Evolutionary conservation across 2,113 vertebrate genomes (phyloP), one percentile per base, ranked within the genome.

Genomic region (Anoura caudifer): DNA sequence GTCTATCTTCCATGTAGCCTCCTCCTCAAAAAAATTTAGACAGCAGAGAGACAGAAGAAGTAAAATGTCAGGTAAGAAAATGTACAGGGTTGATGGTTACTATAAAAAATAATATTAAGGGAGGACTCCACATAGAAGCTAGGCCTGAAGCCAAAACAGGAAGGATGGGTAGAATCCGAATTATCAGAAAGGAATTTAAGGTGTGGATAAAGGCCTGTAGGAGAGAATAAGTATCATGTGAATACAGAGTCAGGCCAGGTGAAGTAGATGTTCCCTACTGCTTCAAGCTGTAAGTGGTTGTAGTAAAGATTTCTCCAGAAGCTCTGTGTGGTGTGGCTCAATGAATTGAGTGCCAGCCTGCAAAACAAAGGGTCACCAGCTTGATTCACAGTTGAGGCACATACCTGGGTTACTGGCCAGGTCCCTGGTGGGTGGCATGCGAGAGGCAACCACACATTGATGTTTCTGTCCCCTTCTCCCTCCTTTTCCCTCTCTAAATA

Each of bases 51-150:
- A 56, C 3, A 92, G 22, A 65, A 83, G 28, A 91, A 82, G 38
- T 83, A 85, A 95, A 87, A 97, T 80, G 22, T 79, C 43, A 95
- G 43, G 22, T 70, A 86, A 63, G 26, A 89, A 91, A 41, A 93
- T 45, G 26, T 61, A 75, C 4, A 95, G 70, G 9, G 69, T 82
- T 91, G 54, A 65, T 41, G 2, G n/a, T 59, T 85, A 69, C 20
- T 83, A 86, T 61, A 38, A 65, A 94, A 77, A 77, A 33, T 9
- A 70, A 69, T 91, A 82, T 86, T 93, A 93, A 86, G 14, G 36
- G 28, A 75, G 83, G 41, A 88, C 6, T 89, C 52, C 54, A 45
- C 36, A 47, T 24, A 75, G 36, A 87, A 83, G 8, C 22, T 86
- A 10, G 24, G 41, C 52, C 50, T 95, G 38, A 33, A 95, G 14